A percentile compares a stretch with the other conserved stretches of the same genome.
Conservation (phyloP, 2,888 invertebrate species). For the Nephrotoma appendiculata region DNA sequence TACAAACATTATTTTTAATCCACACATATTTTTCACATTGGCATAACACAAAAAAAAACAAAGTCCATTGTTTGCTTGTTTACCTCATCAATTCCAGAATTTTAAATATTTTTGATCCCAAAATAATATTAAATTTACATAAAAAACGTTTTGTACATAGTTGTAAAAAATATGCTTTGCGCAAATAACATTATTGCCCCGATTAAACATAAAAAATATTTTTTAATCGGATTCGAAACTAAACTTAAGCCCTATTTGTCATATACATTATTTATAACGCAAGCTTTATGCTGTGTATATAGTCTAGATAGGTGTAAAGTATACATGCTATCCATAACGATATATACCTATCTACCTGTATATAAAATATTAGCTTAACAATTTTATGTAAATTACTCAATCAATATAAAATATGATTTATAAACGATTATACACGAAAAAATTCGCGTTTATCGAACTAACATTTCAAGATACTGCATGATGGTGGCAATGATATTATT, state of each 20-base stretch:
- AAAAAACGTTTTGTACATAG: neutral
- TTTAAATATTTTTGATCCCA: neutral
- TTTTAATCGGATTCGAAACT: neutral
- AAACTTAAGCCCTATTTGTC: neutral
- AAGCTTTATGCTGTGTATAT: neutral
- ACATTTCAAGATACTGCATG: too few relatives aligned
- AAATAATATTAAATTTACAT: neutral
- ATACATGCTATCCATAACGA: neutral
- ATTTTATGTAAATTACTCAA: neutral
- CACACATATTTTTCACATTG: neutral
- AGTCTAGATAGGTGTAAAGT: neutral
- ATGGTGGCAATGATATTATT: neutral
- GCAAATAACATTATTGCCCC: neutral
- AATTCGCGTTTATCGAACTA: too few relatives aligned
- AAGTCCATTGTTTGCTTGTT: neutral
- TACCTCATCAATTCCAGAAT: neutral
- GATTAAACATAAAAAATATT: neutral
- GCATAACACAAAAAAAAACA: neutral
- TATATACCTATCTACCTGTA: too few relatives aligned
- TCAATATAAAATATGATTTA: neutral
- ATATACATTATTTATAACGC: neutral
- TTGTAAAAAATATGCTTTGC: neutral
- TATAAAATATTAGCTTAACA: neutral
- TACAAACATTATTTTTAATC: neutral
- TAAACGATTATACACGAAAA: neutral